These are phyloP conservation scores for Saccostrea cuccullata DNA, from an alignment of 1,140 invertebrate species.

Conservation along the genomic window DNA sequence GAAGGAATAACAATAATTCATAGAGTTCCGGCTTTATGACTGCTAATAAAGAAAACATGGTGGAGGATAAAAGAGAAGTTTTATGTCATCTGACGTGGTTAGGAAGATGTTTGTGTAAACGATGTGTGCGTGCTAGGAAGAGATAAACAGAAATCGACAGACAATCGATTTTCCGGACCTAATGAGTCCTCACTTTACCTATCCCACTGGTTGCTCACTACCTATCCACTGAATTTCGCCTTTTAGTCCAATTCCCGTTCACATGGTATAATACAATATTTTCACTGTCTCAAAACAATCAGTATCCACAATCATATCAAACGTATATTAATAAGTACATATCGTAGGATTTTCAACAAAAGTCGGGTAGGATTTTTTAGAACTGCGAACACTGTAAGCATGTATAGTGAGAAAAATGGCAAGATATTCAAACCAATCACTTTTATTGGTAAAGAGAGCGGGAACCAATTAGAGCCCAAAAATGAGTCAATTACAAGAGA, in stretches of 20 bases:
- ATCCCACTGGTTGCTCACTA: background rate
- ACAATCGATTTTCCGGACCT: background rate
- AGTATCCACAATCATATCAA: background rate
- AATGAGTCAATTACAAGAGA: too few species aligned
- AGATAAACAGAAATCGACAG: background rate
- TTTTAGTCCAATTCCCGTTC: background rate
- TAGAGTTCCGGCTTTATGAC: constrained; percentile 2
- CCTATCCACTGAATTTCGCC: background rate
- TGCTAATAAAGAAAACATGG: constrained; percentile 10
- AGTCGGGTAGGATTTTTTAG: too few species aligned
- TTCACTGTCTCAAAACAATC: background rate
- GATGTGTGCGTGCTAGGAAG: background rate
- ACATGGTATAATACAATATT: background rate
- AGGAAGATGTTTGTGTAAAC: background rate
- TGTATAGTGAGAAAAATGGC: too few species aligned
- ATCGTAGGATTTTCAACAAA: too few species aligned
- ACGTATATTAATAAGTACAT: too few species aligned
- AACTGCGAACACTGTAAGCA: too few species aligned
- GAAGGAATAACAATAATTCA: constrained; percentile 23
- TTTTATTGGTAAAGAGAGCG: too few species aligned
- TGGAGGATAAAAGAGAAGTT: background rate
- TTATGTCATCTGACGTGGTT: background rate
- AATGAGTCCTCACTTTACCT: background rate
- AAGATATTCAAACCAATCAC: too few species aligned
- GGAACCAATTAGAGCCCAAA: too few species aligned